phyloP scores from a whole-genome alignment of 2,113 vertebrate species.

The Pantherophis guttatus region DNA sequence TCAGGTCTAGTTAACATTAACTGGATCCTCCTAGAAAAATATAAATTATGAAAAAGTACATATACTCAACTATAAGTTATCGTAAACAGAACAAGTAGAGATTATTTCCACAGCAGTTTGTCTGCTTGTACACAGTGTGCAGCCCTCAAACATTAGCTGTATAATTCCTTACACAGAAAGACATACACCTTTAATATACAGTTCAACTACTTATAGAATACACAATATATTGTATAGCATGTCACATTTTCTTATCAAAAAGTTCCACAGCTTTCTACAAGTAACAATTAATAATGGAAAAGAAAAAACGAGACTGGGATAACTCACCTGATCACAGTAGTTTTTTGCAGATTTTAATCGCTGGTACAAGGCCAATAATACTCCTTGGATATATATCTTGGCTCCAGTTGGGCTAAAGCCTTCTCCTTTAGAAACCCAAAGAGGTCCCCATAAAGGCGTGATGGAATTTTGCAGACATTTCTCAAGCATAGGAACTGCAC shows the following conservation, averaged over 20 bases:
- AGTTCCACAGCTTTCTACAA: conserved; percentile 49
- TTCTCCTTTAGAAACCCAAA: conserved; percentile 72
- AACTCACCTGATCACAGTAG: conserved; percentile 77
- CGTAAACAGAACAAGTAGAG: conserved; percentile 44
- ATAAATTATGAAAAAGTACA: conserved; percentile 30
- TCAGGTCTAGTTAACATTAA: conserved; percentile 13
- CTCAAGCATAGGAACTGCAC: conserved; percentile 67
- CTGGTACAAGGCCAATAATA: conserved; percentile 66
- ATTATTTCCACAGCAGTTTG: conserved; percentile 49
- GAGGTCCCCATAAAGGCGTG: conserved; percentile 66
- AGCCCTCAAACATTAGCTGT: conserved; percentile 54
- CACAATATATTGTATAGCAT: conserved; percentile 52
- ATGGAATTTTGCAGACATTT: conserved; percentile 75
- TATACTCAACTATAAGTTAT: conserved; percentile 27
- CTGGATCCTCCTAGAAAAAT: not conserved
- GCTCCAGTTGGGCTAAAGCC: conserved; percentile 72
- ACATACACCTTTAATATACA: conserved; percentile 62
- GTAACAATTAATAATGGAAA: conserved; percentile 50
- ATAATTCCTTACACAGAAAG: conserved; percentile 61
- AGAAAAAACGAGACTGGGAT: conserved; percentile 54
- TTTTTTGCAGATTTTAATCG: conserved; percentile 67
- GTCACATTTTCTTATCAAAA: conserved; percentile 62
- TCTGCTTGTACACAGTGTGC: conserved; percentile 47
- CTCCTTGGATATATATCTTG: conserved; percentile 67
- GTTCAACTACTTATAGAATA: conserved; percentile 55